phyloP scores from a whole-genome alignment of 2,797 vertebrate species.

The Vipera latastei region DNA sequence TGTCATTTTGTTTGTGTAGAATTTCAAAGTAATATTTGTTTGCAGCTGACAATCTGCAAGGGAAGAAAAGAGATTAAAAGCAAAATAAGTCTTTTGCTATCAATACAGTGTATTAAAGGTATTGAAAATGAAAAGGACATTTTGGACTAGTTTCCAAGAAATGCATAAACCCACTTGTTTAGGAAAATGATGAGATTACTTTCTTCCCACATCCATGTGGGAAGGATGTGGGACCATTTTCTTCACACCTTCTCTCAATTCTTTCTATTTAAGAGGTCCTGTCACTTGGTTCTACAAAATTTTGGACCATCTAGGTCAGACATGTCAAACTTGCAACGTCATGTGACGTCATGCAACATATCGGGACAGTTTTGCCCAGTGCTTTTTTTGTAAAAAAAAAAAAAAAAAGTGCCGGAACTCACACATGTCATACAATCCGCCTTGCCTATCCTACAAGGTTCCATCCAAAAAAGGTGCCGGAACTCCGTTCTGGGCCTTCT shows the following conservation, averaged over 20 bases:
- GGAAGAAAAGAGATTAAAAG: neutral
- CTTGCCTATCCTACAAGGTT: too few species aligned
- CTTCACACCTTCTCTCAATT: slow-evolving; percentile 6
- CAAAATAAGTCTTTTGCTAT: slow-evolving; percentile 11
- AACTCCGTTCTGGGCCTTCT: too few species aligned
- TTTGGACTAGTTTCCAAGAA: slow-evolving; percentile 1
- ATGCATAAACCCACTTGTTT: neutral
- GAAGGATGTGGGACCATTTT: neutral
- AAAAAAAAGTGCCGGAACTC: too few species aligned
- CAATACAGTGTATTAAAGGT: neutral
- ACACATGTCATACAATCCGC: too few species aligned
- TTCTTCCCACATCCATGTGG: neutral
- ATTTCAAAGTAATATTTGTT: slow-evolving; percentile 92
- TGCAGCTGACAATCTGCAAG: slow-evolving; percentile 75
- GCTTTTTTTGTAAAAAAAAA: too few species aligned
- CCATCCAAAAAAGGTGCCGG: too few species aligned
- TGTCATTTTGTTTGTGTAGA: slow-evolving; percentile 86
- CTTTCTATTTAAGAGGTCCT: slow-evolving; percentile 7
- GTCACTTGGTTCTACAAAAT: neutral
- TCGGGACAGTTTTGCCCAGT: too few species aligned
- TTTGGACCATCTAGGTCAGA: slow-evolving; percentile 9
- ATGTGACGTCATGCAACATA: too few species aligned
- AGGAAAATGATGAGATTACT: slow-evolving; percentile 2
- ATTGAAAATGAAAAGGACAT: neutral
- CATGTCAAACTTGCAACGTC: too few species aligned